Conservation (phyloP, 2,888 invertebrate species). For the Drosophila acutilabella region DNA sequence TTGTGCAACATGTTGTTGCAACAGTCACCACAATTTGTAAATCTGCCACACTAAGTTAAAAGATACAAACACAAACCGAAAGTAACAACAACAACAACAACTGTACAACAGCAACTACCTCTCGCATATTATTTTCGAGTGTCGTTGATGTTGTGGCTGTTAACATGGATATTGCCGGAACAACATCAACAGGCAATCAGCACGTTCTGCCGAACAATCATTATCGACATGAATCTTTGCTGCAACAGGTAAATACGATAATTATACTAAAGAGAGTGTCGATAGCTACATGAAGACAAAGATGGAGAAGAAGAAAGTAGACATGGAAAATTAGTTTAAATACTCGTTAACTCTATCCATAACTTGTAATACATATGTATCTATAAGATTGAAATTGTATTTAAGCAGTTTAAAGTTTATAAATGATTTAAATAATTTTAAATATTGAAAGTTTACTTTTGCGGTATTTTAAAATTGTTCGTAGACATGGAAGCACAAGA, state of each 20-base stretch:
- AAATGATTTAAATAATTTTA: too few species aligned
- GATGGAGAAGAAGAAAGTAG: constrained; percentile 16
- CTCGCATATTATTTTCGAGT: constrained; percentile 39
- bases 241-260: constrained; percentile 82
- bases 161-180: constrained; percentile 84
- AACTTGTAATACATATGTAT: background rate
- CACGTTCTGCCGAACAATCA: constrained; percentile 85
- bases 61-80: constrained; percentile 1
- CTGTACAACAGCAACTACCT: constrained; percentile 14
- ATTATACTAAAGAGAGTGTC: constrained; percentile 41
- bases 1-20: constrained; percentile 71
- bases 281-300: constrained; percentile 10
- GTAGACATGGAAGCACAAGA: too few species aligned
- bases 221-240: constrained; percentile 84
- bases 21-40: constrained; percentile 20
- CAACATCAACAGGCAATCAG: constrained; percentile 81
- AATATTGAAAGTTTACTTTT: too few species aligned
- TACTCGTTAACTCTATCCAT: background rate
- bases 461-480: too few species aligned
- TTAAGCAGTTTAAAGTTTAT: too few species aligned
- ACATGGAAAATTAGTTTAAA: constrained; percentile 19
- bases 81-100: constrained; percentile 19
- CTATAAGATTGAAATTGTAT: background rate
- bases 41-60: constrained; percentile 44
- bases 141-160: constrained; percentile 28